A percentile compares a stretch with the other conserved stretches of the same genome.
Conservation (phyloP, 1,140 invertebrate species). For the Bombus polaris region DNA sequence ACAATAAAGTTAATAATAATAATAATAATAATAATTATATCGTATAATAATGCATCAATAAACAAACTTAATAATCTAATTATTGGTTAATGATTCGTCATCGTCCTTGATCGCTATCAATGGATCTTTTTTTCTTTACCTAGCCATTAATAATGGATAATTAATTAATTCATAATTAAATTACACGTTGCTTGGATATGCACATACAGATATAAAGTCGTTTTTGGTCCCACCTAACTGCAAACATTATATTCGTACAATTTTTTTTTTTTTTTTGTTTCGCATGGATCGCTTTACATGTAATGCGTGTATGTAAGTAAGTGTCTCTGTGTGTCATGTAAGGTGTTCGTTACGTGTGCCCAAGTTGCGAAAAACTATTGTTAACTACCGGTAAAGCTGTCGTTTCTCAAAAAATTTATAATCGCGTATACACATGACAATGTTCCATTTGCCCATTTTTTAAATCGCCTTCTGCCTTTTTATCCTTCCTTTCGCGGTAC, state of each 20-base stretch:
- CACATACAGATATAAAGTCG: constrained; percentile 83
- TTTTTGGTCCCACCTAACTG: constrained; percentile 84
- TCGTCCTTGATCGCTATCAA: constrained; percentile 78
- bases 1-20: constrained; percentile 76
- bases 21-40: constrained; percentile 77
- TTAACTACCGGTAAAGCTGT: constrained; percentile 72
- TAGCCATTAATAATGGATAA: constrained; percentile 80
- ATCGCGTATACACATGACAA: constrained; percentile 77
- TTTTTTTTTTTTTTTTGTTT: constrained; percentile 62
- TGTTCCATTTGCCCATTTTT: constrained; percentile 30
- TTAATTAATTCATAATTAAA: constrained; percentile 82
- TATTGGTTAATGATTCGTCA: constrained; percentile 79
- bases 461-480: constrained; percentile 24
- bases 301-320: constrained; percentile 52
- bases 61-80: constrained; percentile 82
- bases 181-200: constrained; percentile 83
- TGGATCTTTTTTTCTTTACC: constrained; percentile 73
- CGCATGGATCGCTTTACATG: constrained; percentile 69
- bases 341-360: constrained; percentile 50
- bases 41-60: constrained; percentile 82
- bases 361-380: constrained; percentile 71
- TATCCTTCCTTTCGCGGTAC: background rate
- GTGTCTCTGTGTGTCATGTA: constrained; percentile 41
- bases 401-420: constrained; percentile 65
- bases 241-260: constrained; percentile 83